phyloP scores from a whole-genome alignment of 2,113 vertebrate genomes.

The Serinus canaria region DNA sequence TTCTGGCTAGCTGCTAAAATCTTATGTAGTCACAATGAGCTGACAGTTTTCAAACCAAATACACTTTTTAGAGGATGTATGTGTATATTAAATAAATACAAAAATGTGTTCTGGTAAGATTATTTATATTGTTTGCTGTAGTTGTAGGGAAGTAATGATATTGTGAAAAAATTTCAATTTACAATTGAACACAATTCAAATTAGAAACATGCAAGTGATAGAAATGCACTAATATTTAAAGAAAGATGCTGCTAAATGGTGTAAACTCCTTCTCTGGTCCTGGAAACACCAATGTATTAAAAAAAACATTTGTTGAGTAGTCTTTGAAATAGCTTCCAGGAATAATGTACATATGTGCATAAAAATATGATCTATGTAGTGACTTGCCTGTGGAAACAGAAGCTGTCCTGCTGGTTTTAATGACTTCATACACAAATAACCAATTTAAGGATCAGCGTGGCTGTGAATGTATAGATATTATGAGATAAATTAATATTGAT shows the following conservation, averaged over 20 bases:
- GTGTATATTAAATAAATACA: not conserved
- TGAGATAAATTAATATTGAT: not conserved
- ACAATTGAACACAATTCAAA: too few species aligned
- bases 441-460: not conserved
- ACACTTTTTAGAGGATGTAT: not conserved
- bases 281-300: not conserved
- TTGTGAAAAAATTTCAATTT: not conserved
- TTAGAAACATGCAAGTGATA: not conserved
- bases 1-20: not conserved
- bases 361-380: not conserved
- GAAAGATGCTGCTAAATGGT: not conserved
- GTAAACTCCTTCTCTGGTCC: not conserved
- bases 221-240: not conserved
- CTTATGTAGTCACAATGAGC: not conserved
- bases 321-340: not conserved
- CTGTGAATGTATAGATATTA: not conserved
- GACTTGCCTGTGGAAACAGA: not conserved
- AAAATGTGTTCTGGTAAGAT: not conserved
- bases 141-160: not conserved
- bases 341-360: not conserved
- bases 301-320: not conserved
- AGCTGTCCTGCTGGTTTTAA: not conserved
- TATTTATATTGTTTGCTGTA: not conserved
- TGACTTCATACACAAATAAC: not conserved
- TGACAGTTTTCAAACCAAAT: not conserved